phyloP scores from a whole-genome alignment of 1,140 invertebrate species.

The Parasteatoda tepidariorum region DNA sequence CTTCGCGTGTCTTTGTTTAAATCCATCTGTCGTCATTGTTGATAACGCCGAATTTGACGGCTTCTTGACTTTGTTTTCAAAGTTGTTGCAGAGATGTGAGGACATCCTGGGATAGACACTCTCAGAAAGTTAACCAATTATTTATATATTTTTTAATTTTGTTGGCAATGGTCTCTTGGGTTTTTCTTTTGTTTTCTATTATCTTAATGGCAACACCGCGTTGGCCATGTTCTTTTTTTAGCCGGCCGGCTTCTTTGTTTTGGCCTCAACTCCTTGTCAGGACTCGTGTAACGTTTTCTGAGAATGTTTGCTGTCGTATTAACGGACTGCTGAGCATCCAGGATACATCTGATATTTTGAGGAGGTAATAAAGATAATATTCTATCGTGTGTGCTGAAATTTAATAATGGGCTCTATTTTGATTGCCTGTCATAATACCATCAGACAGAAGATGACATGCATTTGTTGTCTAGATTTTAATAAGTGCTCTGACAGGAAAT shows the following conservation, averaged over 20 bases:
- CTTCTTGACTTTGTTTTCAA: conserved; percentile 39
- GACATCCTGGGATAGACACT: conserved; percentile 7
- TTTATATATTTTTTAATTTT: conserved; percentile 24
- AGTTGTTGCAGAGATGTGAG: conserved; percentile 32
- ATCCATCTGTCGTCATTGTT: conserved; percentile 45
- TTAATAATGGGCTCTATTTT: conserved; percentile 28
- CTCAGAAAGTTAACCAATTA: not conserved
- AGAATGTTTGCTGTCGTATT: not conserved
- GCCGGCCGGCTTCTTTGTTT: not conserved
- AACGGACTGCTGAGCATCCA: not conserved
- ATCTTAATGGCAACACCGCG: conserved; percentile 10
- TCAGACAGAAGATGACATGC: too few relatives aligned
- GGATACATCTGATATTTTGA: not conserved
- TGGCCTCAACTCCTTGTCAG: not conserved
- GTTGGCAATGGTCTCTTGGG: not conserved
- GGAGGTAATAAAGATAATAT: conserved; percentile 29
- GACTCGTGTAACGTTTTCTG: not conserved
- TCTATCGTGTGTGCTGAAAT: conserved; percentile 12
- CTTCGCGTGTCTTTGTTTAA: conserved; percentile 53
- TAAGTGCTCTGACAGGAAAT: too few relatives aligned
- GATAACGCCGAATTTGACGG: conserved; percentile 46
- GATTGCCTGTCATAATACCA: too few relatives aligned
- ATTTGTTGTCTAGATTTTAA: too few relatives aligned
- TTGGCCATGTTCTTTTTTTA: not conserved
- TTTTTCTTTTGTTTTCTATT: not conserved